These are phyloP conservation scores for Euphysa ruthae DNA, from an alignment of 30 jellyfish, hydroid and myxozoan genomes.

Conservation along the genomic window DNA sequence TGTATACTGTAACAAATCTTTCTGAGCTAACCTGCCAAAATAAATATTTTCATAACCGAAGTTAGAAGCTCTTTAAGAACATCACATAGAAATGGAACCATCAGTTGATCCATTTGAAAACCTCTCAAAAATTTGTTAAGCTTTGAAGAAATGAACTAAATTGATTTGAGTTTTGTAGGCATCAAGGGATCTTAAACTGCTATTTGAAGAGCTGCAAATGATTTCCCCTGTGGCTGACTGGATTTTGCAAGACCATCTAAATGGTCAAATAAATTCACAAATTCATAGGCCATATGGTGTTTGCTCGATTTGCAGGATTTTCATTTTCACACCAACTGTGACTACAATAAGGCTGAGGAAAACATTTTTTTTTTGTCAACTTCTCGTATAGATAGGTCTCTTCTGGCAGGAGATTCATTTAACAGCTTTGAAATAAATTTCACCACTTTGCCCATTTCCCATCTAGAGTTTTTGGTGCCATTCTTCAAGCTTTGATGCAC, in stretches of 20 bases:
- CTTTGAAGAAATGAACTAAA: neutral
- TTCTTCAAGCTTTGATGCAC: slow-evolving; percentile 4
- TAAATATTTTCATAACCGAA: neutral
- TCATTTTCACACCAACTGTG: slow-evolving; percentile 17
- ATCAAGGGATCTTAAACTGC: slow-evolving; percentile 12
- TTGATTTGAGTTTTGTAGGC: slow-evolving; percentile 10
- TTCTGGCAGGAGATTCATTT: slow-evolving; percentile 16
- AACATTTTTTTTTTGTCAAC: neutral
- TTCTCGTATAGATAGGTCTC: neutral
- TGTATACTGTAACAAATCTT: no score
- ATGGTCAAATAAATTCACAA: neutral
- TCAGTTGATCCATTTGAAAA: slow-evolving; percentile 10
- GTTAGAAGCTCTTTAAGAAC: neutral
- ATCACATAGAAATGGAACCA: neutral
- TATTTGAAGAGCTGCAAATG: neutral
- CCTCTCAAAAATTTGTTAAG: neutral
- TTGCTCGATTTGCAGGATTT: neutral
- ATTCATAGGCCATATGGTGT: neutral
- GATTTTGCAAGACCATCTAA: neutral
- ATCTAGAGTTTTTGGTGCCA: neutral
- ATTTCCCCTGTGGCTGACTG: neutral
- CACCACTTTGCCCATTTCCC: slow-evolving; percentile 1
- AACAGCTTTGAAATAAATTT: neutral
- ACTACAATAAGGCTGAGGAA: neutral
- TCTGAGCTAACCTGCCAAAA: no score